Evolutionary conservation across 2,888 invertebrate species (phyloP), one percentile per base, ranked within the genome.

Genomic region (Phalera bucephala): DNA sequence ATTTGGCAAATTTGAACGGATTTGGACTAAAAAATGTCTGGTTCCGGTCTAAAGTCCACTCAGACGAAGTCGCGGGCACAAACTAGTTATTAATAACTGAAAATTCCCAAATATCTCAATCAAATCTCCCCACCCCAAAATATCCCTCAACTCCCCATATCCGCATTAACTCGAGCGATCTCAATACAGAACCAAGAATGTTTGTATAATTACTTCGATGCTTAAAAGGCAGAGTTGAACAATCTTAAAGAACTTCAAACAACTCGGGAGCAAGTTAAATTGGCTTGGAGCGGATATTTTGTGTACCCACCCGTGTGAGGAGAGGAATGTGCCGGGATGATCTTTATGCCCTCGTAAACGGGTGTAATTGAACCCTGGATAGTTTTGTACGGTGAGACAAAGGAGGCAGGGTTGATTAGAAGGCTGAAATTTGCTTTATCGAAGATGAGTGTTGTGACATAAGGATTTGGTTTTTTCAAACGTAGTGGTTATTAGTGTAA

Each of bases 201-300:
- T 60, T 55, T 63, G 58, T 62, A 62, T 72, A 71, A 73, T 71
- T 70, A 71, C 63, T 65, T 61, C 45, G 49, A 46, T 61, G 60
- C 58, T 64, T 62, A 58, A 68, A 66, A 65, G 64, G 57, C 45
- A 50, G 39, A 34, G 53, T 67, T 61, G 61, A 61, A 60, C 60
- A 64, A 66, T 64, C 64, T 66, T 61, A 56, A 44, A 30, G 30
- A 64, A 66, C 58, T 67, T 64, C 50, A 58, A 57, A 62, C 61
- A 72, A 72, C 56, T 72, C 72, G 51, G 45, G 46, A 33, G 55
- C 42, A 74, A 75, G 71, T 75, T 75, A 73, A 74, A 75, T 75
- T 74, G 72, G 65, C 62, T 72, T 31, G 40, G 56, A 57, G 48
- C 56, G 65, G 65, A 71, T 70, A 72, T 71, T 69, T 65, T 55